Evolutionary conservation across 2,888 invertebrate species (phyloP).

Genomic region (Orgyia antiqua): DNA sequence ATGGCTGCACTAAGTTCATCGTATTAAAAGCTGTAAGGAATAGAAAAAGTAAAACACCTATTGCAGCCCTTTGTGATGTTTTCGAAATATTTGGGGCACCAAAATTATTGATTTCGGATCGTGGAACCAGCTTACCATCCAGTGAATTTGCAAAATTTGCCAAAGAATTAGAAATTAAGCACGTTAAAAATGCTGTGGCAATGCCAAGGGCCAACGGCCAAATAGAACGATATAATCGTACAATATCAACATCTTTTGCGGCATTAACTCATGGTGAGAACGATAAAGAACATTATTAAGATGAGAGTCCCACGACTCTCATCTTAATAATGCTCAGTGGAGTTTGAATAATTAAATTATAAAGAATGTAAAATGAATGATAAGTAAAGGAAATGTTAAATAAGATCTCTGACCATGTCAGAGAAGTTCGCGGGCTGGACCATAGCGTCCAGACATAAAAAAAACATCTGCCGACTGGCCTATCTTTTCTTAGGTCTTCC

Average conservation of each 20-base stretch:
- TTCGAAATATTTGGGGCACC: constrained; percentile 1
- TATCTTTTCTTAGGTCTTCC: too few species aligned
- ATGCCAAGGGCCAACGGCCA: constrained; percentile 1
- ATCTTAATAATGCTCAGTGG: not conserved
- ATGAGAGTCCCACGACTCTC: not conserved
- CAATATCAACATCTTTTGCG: not conserved
- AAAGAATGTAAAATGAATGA: too few species aligned
- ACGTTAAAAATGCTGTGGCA: constrained; percentile 1
- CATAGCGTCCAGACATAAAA: too few species aligned
- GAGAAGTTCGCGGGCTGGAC: too few species aligned
- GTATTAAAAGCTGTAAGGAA: not conserved
- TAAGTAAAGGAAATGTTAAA: not conserved
- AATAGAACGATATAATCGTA: too few species aligned
- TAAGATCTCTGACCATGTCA: too few species aligned
- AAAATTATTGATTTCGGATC: not conserved
- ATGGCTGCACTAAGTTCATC: not conserved
- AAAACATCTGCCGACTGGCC: too few species aligned
- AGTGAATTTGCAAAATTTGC: not conserved
- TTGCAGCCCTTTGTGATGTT: not conserved
- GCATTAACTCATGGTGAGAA: not conserved
- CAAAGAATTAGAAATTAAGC: too few species aligned
- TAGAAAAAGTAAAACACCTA: not conserved
- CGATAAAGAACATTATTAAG: not conserved
- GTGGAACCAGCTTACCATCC: not conserved
- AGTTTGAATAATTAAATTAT: constrained; percentile 1